Percentiles rank a stretch among this genome's conserved stretches.
Evolutionary conservation across 2,113 vertebrate genomes (phyloP).

Genomic region (Dermatemys mawii): DNA sequence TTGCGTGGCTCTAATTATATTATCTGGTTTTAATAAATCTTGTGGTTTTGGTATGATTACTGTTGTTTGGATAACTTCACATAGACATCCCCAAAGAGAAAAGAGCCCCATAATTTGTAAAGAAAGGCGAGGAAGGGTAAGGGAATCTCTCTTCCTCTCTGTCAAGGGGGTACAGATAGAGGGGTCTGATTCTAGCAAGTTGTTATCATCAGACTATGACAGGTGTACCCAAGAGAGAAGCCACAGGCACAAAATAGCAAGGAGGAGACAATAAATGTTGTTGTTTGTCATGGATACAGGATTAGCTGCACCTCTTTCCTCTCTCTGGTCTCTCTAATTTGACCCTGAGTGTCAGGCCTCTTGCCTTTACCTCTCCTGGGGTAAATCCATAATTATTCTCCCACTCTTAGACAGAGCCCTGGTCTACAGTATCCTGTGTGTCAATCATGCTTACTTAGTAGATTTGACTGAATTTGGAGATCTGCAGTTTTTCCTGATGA

Average conservation of each 20-base stretch:
- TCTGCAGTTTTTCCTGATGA: neutral
- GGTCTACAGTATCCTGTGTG: neutral
- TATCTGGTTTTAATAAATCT: neutral
- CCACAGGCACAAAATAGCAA: neutral
- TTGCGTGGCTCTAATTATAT: neutral
- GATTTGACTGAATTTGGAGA: neutral
- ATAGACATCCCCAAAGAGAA: neutral
- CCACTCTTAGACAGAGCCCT: accelerated
- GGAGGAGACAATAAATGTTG: neutral
- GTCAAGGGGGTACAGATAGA: neutral
- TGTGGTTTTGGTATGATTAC: neutral
- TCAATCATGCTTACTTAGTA: accelerated
- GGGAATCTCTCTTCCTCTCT: neutral
- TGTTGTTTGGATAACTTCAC: neutral
- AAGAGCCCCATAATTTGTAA: neutral
- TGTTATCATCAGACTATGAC: neutral
- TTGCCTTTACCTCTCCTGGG: neutral
- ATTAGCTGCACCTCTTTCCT: neutral
- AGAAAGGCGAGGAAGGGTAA: neutral
- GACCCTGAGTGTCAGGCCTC: neutral
- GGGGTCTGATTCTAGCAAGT: neutral
- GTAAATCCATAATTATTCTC: neutral
- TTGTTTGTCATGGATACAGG: neutral
- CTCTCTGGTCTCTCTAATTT: no score
- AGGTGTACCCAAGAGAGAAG: neutral